Evolutionary conservation across 2,797 vertebrate species (phyloP).

Genomic region (Triplophysa yarkandensis): DNA sequence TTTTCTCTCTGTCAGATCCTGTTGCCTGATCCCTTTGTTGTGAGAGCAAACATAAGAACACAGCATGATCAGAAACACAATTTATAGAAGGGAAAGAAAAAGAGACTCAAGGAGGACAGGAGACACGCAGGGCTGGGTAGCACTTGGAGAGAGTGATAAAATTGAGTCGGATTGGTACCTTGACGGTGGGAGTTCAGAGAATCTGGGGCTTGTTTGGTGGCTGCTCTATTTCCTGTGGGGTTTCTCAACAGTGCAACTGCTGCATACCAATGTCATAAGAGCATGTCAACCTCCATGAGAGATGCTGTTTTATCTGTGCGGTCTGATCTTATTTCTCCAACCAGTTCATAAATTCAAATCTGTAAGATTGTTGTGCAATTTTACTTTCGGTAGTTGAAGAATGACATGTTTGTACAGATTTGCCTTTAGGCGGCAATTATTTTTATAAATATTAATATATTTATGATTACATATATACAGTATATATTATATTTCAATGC

Average conservation of each 20-base stretch:
- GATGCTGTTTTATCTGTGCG: slow-evolving; percentile 11
- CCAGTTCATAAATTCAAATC: background rate
- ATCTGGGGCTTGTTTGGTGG: slow-evolving; percentile 41
- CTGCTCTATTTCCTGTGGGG: slow-evolving; percentile 46
- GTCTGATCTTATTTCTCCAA: background rate
- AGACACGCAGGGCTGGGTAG: slow-evolving; percentile 26
- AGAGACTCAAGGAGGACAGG: slow-evolving; percentile 34
- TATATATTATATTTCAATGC: no score
- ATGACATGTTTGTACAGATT: background rate
- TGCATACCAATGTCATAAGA: slow-evolving; percentile 43
- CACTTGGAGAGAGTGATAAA: slow-evolving; percentile 43
- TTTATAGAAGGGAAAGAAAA: slow-evolving; percentile 33
- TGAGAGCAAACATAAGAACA: slow-evolving; percentile 43
- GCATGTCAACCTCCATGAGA: slow-evolving; percentile 12
- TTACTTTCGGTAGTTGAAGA: background rate
- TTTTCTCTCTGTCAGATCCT: slow-evolving; percentile 30
- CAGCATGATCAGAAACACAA: slow-evolving; percentile 35
- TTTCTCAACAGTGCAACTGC: slow-evolving; percentile 27
- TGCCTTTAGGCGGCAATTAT: no score
- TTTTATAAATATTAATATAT: no score
- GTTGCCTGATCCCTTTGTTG: slow-evolving; percentile 32
- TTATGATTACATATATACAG: no score
- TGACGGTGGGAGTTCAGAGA: slow-evolving; percentile 46
- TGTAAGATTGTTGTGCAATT: background rate
- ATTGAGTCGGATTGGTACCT: slow-evolving; percentile 48